phyloP scores from a whole-genome alignment of 2,888 invertebrate genomes.

The Spicauda simplicius region DNA sequence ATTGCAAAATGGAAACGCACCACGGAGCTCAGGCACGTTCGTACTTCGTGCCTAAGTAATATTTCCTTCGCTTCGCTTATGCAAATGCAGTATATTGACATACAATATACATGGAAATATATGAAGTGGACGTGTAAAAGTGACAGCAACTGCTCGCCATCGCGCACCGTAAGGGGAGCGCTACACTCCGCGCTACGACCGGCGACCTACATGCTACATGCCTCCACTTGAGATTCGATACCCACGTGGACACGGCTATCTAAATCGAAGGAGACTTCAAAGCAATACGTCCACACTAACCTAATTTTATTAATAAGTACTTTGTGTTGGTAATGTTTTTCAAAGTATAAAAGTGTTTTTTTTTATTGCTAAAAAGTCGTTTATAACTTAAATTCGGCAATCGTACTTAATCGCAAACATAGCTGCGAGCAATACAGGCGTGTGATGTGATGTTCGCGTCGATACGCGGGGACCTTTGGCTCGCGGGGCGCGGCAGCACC shows the following conservation, averaged over 20 bases:
- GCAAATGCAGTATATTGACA: conserved; percentile 72
- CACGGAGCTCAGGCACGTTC: conserved; percentile 53
- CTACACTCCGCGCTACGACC: conserved; percentile 28
- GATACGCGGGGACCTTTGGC: conserved; percentile 59
- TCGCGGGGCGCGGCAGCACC: conserved; percentile 56
- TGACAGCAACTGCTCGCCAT: conserved; percentile 58
- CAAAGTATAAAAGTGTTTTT: too few species aligned
- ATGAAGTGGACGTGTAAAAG: conserved; percentile 71
- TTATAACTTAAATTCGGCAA: background rate
- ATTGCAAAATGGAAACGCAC: conserved; percentile 76
- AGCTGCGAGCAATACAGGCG: conserved; percentile 1
- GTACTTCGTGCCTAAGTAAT: conserved; percentile 61
- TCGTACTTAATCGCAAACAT: background rate
- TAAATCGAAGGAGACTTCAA: background rate
- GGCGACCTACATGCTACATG: conserved; percentile 35
- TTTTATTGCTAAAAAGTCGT: background rate
- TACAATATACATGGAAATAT: conserved; percentile 74
- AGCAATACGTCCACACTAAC: too few species aligned
- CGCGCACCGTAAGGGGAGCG: conserved; percentile 40
- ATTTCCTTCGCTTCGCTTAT: conserved; percentile 69
- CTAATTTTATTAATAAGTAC: too few species aligned
- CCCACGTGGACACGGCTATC: conserved; percentile 9
- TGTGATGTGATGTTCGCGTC: conserved; percentile 43
- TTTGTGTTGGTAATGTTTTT: too few species aligned
- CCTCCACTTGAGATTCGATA: conserved; percentile 26